phyloP scores from a whole-genome alignment of 2,113 vertebrate genomes.

The Synchiropus splendidus region DNA sequence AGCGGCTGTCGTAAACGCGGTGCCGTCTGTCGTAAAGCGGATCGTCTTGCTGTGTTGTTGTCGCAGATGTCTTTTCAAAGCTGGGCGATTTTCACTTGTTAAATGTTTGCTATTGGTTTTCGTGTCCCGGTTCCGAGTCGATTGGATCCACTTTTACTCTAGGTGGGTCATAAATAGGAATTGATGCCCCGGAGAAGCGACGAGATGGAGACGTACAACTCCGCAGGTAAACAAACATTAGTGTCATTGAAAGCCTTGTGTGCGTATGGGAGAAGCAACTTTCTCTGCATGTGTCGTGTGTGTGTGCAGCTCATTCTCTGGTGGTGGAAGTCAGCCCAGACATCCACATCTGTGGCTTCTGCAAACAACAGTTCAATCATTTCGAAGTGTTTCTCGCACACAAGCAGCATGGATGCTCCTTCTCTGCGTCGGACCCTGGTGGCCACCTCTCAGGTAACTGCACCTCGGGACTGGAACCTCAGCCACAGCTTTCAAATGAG shows the following conservation, averaged over 20 bases:
- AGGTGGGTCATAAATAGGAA: constrained; percentile 22
- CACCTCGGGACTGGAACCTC: constrained; percentile 21
- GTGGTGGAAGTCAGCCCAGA: constrained; percentile 86
- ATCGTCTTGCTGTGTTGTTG: neutral
- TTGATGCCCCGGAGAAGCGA: constrained; percentile 23
- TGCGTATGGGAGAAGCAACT: too few relatives aligned
- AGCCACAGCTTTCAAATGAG: constrained; percentile 38
- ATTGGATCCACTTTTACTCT: neutral
- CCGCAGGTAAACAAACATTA: constrained; percentile 57
- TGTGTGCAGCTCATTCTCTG: constrained; percentile 69
- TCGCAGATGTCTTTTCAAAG: neutral
- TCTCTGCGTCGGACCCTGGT: constrained; percentile 46
- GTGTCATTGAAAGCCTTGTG: neutral
- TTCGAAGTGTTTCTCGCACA: constrained; percentile 85
- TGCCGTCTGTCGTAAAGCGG: constrained; percentile 31
- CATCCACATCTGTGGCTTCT: constrained; percentile 94
- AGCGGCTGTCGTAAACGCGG: constrained; percentile 28
- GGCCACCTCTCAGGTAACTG: too few relatives aligned
- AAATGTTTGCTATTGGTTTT: too few relatives aligned
- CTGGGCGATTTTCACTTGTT: too few relatives aligned
- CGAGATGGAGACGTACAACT: constrained; percentile 60
- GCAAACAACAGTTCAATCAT: constrained; percentile 93
- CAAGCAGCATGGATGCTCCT: constrained; percentile 85
- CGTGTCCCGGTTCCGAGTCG: too few relatives aligned
- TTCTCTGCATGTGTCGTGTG: neutral